A percentile compares a stretch with the other conserved stretches of the same genome.
phyloP scores from a whole-genome alignment of 2,888 invertebrate genomes.

The Conistra vaccinii region DNA sequence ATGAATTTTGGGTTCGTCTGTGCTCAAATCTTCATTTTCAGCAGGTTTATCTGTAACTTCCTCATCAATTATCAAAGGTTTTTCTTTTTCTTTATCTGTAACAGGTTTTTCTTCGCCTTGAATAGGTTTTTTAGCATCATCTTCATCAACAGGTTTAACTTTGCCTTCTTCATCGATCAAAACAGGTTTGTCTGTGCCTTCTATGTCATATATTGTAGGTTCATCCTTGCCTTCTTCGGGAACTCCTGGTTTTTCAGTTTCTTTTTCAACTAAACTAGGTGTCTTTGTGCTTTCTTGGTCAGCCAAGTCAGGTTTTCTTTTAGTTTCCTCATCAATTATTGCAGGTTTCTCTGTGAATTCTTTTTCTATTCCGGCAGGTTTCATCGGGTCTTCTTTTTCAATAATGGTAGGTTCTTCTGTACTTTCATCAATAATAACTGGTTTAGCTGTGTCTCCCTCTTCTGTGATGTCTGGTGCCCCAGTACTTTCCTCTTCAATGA shows the following conservation, averaged over 20 bases:
- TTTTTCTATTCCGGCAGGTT: conserved; percentile 18
- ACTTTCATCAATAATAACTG: conserved; percentile 41
- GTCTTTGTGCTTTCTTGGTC: conserved; percentile 22
- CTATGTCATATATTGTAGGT: conserved; percentile 4
- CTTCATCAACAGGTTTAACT: conserved; percentile 17
- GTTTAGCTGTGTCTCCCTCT: conserved; percentile 35
- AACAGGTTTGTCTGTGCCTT: conserved; percentile 16
- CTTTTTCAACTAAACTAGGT: conserved; percentile 10
- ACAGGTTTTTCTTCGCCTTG: conserved; percentile 19
- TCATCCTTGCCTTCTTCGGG: conserved; percentile 6
- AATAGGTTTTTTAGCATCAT: conserved; percentile 27
- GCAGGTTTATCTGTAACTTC: conserved; percentile 27
- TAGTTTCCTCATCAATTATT: conserved; percentile 26
- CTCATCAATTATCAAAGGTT: conserved; percentile 29
- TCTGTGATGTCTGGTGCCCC: conserved; percentile 24
- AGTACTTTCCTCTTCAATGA: conserved; percentile 41
- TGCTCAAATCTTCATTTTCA: conserved; percentile 16
- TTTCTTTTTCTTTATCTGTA: conserved; percentile 13
- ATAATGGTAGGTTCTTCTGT: conserved; percentile 29
- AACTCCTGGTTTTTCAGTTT: conserved; percentile 16
- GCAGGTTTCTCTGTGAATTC: conserved; percentile 36
- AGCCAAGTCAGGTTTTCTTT: conserved; percentile 18
- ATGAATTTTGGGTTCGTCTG: conserved; percentile 37
- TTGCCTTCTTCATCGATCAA: conserved; percentile 19
- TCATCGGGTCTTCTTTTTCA: conserved; percentile 20